A percentile compares a stretch with the other conserved stretches of the same genome.
phyloP scores from a whole-genome alignment of 2,113 vertebrate genomes.

The Lichenostomus cassidix region DNA sequence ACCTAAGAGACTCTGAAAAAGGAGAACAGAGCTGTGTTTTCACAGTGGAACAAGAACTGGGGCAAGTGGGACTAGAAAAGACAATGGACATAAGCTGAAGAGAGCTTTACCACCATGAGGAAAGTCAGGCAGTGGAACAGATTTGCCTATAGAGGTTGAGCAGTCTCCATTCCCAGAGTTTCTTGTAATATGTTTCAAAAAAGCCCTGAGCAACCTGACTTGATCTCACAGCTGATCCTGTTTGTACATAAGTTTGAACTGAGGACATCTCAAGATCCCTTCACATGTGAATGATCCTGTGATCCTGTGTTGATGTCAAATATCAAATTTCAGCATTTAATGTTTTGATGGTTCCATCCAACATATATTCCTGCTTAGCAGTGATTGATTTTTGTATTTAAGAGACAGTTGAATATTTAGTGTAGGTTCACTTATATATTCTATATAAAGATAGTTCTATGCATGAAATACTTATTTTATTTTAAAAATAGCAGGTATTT shows the following conservation, averaged over 20 bases:
- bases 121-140: neutral
- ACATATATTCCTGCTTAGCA: neutral
- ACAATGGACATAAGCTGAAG: neutral
- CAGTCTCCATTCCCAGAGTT: neutral
- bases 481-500: neutral
- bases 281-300: neutral
- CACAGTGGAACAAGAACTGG: neutral
- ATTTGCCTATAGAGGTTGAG: neutral
- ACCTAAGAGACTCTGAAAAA: neutral
- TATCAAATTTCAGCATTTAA: neutral
- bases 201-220: neutral
- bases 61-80: rapidly evolving
- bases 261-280: neutral
- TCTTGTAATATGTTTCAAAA: neutral
- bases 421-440: neutral
- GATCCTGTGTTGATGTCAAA: neutral
- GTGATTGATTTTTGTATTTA: neutral
- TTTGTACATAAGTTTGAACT: neutral
- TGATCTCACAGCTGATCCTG: neutral
- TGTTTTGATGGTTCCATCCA: neutral
- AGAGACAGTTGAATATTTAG: neutral
- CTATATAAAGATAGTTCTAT: neutral
- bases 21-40: neutral
- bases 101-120: neutral
- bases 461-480: neutral